phyloP scores from a whole-genome alignment of 2,888 invertebrate genomes.

The Lutraria lutraria region DNA sequence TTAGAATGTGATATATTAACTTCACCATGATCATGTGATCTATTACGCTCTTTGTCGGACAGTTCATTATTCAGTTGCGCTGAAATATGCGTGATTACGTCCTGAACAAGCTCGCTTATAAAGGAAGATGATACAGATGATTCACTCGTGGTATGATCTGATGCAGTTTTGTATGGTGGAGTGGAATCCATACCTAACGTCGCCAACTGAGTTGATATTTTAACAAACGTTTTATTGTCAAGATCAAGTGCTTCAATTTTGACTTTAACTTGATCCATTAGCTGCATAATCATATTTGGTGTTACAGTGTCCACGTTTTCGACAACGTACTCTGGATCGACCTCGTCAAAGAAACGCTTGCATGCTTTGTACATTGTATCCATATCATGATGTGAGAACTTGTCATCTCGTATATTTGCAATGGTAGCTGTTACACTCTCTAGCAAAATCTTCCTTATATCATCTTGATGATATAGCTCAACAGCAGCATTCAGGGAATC shows the following conservation, averaged over 20 bases:
- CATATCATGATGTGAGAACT: slow-evolving; percentile 47
- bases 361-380: slow-evolving; percentile 42
- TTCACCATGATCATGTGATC: neutral
- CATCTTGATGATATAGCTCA: slow-evolving; percentile 50
- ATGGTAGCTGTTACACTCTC: slow-evolving; percentile 63
- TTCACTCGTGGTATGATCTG: slow-evolving; percentile 31
- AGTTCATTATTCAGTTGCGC: slow-evolving; percentile 40
- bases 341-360: slow-evolving; percentile 41
- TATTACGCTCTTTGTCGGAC: neutral
- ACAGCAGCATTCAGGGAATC: slow-evolving; percentile 8
- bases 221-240: slow-evolving; percentile 54
- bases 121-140: slow-evolving; percentile 54
- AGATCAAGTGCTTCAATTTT: slow-evolving; percentile 60
- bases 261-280: slow-evolving; percentile 59
- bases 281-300: slow-evolving; percentile 44
- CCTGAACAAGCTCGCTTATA: slow-evolving; percentile 52
- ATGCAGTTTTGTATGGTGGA: slow-evolving; percentile 1
- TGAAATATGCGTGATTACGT: slow-evolving; percentile 49
- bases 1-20: neutral
- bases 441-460: slow-evolving; percentile 56
- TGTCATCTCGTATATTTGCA: slow-evolving; percentile 49
- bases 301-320: slow-evolving; percentile 16
- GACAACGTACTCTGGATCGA: slow-evolving; percentile 3
- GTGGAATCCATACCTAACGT: slow-evolving; percentile 62
- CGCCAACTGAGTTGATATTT: slow-evolving; percentile 62